Base-by-base conservation (phyloP, 2,888 invertebrate genomes). In the Bugulina stolonifera region DNA sequence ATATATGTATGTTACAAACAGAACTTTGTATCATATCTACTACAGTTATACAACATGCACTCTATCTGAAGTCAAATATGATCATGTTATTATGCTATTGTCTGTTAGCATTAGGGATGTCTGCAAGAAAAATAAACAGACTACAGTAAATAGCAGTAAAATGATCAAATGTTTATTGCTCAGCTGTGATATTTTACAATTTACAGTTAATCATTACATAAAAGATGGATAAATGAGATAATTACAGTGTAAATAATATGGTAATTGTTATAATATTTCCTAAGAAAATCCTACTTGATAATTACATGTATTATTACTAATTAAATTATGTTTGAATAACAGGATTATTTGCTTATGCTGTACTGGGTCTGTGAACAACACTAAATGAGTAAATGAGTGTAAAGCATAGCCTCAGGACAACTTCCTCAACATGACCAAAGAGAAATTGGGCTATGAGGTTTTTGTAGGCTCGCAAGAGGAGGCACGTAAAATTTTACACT, bases 201-300 rank as follows among this genome's bases (percentile, higher is more conserved):
- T 64, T 64, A 27, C 64, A 29, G 25, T 64, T 64, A 32, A 64
- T 64, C 32, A 64, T 34, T 27, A 32, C 32, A 64, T 27, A 64
- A 64, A n/a, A 64, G 64, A 64, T 64, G 32, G 34, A 29, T 32
- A 64, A 64, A 64, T 32, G 10, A 64, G 32, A 64, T 64, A 64
- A 64, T 64, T 43, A 64, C 22, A 64, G 32, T 27, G 27, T 64
- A 64, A 64, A 64, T 64, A 64, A 43, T 64, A 14, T 64, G 64
- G 2, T 64, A 64, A 64, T 64, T 64, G 32, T 32, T 64, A 32
- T 27, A 64, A 25, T 22, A 64, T 64, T 64, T 64, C 64, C 64
- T 32, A 64, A 64, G 22, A 43, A 43, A 43, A 43, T n/a, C 43
- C 18, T 5, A 43, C 10, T 10, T 43, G 43, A 43, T 43, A 43